phyloP scores from a whole-genome alignment of 2,888 invertebrate species.

The Diploptera punctata region DNA sequence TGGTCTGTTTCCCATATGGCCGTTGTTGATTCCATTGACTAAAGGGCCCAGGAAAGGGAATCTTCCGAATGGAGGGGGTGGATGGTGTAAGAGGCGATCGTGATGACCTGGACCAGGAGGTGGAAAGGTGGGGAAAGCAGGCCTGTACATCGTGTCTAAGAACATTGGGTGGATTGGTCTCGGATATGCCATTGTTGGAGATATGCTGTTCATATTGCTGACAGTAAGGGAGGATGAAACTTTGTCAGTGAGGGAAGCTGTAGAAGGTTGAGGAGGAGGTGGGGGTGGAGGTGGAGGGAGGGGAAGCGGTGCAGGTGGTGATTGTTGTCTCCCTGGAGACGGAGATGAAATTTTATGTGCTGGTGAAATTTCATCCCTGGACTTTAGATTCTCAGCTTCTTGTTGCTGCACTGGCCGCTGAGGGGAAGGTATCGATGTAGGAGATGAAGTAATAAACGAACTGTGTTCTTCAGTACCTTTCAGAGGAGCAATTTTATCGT shows the following conservation, averaged over 20 bases:
- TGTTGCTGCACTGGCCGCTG: neutral
- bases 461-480: neutral
- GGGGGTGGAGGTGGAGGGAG: constrained; percentile 28
- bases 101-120: constrained; percentile 54
- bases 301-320: constrained; percentile 29
- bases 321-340: neutral
- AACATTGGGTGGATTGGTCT: constrained; percentile 82
- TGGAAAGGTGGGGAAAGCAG: constrained; percentile 50
- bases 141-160: constrained; percentile 75
- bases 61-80: constrained; percentile 64
- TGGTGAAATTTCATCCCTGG: too few relatives aligned
- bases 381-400: too few relatives aligned
- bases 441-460: neutral
- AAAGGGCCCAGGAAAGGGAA: constrained; percentile 82
- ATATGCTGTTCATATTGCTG: constrained; percentile 51
- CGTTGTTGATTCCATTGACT: constrained; percentile 62
- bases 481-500: constrained; percentile 40
- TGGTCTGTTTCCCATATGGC: constrained; percentile 43
- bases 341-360: too few relatives aligned
- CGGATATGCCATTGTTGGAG: constrained; percentile 76
- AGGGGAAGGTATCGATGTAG: neutral
- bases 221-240: constrained; percentile 42
- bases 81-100: constrained; percentile 54
- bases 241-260: neutral
- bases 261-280: constrained; percentile 32